These are phyloP conservation scores for Lymantria monacha DNA, from an alignment of 2,888 invertebrate genomes.

Conservation along the genomic window DNA sequence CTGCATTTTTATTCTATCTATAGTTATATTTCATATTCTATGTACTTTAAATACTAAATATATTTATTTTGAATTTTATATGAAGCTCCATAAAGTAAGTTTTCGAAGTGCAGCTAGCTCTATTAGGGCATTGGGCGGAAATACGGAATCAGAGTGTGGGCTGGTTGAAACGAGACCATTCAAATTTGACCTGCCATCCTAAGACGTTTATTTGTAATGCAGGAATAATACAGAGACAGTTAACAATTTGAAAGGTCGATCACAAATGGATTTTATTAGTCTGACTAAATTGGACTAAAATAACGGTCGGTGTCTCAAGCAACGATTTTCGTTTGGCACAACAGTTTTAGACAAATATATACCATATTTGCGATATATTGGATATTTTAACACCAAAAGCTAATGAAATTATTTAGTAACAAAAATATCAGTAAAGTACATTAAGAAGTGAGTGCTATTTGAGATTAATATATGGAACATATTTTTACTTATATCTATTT, in stretches of 20 bases:
- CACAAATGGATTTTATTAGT: slow-evolving; percentile 49
- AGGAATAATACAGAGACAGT: slow-evolving; percentile 27
- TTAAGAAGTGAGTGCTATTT: too few species aligned
- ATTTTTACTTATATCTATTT: too few species aligned
- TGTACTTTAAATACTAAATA: not conserved
- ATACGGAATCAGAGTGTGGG: slow-evolving; percentile 72
- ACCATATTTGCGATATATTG: slow-evolving; percentile 11
- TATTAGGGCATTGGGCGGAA: slow-evolving; percentile 74
- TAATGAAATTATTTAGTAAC: too few species aligned
- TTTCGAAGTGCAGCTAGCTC: slow-evolving; percentile 37
- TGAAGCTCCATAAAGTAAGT: slow-evolving; percentile 37
- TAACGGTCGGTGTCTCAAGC: slow-evolving; percentile 67
- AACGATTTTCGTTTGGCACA: slow-evolving; percentile 54
- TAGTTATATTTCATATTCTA: too few species aligned
- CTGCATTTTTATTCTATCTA: too few species aligned
- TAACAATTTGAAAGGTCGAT: slow-evolving; percentile 48
- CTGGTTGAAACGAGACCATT: slow-evolving; percentile 53
- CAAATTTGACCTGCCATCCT: slow-evolving; percentile 47
- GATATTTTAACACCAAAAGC: not conserved
- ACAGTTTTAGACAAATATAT: slow-evolving; percentile 37
- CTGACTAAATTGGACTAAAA: slow-evolving; percentile 75
- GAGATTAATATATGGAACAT: too few species aligned
- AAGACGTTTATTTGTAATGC: slow-evolving; percentile 39
- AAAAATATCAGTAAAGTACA: too few species aligned
- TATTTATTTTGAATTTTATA: slow-evolving; percentile 28